phyloP scores from a whole-genome alignment of 2,797 vertebrate genomes.

The Pristis pectinata region DNA sequence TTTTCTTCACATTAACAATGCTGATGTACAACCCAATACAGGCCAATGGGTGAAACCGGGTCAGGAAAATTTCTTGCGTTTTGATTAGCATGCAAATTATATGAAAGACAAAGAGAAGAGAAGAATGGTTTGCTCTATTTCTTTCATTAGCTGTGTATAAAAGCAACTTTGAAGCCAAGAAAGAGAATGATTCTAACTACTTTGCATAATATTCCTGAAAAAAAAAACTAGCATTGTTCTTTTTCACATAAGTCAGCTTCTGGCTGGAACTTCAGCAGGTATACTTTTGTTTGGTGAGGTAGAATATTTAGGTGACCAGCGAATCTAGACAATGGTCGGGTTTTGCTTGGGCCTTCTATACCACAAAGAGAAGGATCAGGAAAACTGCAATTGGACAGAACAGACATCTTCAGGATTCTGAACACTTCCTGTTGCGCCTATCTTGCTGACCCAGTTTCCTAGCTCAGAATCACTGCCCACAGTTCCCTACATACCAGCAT shows the following conservation, averaged over 20 bases:
- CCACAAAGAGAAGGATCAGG: neutral
- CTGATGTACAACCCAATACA: neutral
- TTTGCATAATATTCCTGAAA: neutral
- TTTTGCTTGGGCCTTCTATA: neutral
- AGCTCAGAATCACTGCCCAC: too few species aligned
- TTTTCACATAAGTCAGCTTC: neutral
- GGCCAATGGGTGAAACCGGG: neutral
- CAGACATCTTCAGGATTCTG: neutral
- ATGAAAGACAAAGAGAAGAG: neutral
- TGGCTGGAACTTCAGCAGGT: neutral
- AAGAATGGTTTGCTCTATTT: neutral
- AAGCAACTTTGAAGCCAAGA: neutral
- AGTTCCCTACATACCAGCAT: too few species aligned
- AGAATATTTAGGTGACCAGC: neutral
- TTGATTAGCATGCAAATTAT: neutral
- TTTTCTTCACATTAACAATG: neutral
- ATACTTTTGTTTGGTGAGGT: neutral
- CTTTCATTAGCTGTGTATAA: neutral
- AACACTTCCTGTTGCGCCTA: neutral
- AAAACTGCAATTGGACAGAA: neutral
- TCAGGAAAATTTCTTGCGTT: neutral
- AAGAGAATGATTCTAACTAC: neutral
- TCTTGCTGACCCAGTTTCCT: too few species aligned
- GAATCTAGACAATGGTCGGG: neutral
- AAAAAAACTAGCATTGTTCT: neutral